Evolutionary conservation across 1,140 invertebrate genomes (phyloP).

Genomic region (Drosophila malerkotliana): DNA sequence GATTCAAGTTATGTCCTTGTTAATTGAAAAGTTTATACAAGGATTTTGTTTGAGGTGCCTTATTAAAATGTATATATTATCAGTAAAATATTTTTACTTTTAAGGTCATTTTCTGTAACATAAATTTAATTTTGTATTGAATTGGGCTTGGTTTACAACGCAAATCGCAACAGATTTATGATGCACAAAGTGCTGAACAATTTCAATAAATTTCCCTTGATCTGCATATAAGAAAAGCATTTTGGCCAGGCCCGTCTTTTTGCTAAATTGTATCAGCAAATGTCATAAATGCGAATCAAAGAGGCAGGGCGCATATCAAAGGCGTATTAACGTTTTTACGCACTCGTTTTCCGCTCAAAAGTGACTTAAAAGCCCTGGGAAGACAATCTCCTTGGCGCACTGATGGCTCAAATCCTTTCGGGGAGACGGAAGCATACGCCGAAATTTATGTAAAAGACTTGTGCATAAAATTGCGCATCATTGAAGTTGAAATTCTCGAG

Average conservation of each 20-base stretch:
- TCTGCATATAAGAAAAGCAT: constrained; percentile 57
- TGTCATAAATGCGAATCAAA: constrained; percentile 70
- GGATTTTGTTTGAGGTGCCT: too few species aligned
- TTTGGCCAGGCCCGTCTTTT: constrained; percentile 21
- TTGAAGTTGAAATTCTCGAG: constrained; percentile 78
- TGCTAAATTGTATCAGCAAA: constrained; percentile 72
- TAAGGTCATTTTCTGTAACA: neutral
- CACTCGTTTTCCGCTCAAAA: constrained; percentile 50
- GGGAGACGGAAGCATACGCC: constrained; percentile 69
- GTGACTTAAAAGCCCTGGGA: constrained; percentile 56
- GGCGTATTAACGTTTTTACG: constrained; percentile 73
- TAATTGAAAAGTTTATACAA: constrained; percentile 44
- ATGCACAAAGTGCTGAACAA: constrained; percentile 53
- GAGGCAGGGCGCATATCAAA: constrained; percentile 42
- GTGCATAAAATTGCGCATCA: constrained; percentile 81
- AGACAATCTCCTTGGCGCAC: constrained; percentile 9
- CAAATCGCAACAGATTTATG: constrained; percentile 60
- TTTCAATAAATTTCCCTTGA: constrained; percentile 69
- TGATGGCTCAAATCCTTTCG: constrained; percentile 67
- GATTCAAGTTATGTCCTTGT: constrained; percentile 22
- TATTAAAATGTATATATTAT: too few species aligned
- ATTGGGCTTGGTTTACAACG: constrained; percentile 21
- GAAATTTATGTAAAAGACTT: constrained; percentile 82
- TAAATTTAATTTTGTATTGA: constrained; percentile 7
- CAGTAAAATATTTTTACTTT: neutral